Evolutionary conservation across 2,888 invertebrate species (phyloP), one percentile per base, ranked within the genome.

Genomic region (Dolichopus griseipennis): DNA sequence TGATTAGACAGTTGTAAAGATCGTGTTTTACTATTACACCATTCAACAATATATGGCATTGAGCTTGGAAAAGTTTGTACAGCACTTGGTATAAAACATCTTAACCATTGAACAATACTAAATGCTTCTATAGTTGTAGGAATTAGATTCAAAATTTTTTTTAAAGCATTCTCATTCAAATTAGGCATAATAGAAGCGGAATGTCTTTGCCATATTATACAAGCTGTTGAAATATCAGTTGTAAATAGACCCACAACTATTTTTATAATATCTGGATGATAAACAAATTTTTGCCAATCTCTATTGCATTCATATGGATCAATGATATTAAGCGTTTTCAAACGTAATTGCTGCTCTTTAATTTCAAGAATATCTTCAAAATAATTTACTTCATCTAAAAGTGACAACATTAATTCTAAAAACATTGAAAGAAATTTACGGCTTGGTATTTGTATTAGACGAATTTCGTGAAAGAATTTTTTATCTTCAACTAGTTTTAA

Each of bases 201-300:
- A 67, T 82, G 82, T 2, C 82, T 76, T 15, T 77, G 77, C 80
- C 81, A 82, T 27, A 82, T 78, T 1, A 81, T 72, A 34, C 79
- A 79, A 3, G 81, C 80, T 1, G 75, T 75, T 6, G 75, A 73
- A 68, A 81, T 78, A 68, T 82, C 79, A 5, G 72, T 75, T 70
- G 75, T 77, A 21, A 82, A 78, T 68, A 77, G 72, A 4, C 76
- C 70, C n/a, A 76, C 77, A 9, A 79, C 76, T 61, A 77, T 72
- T 69, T 78, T 76, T 0, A 76, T 71, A 61, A 82, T 73, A 73
- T 81, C 79, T 9, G 77, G 72, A 70, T 80, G 76, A 71, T 79
- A 76, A 33, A 82, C 76, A 71, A 82, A 82, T 70, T 78, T 78
- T 69, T 78, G 79, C 81, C 82, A 82, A 34, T 79, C 76, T n/a